Conservation (phyloP, 2,113 vertebrate genomes). For the Parus major region DNA sequence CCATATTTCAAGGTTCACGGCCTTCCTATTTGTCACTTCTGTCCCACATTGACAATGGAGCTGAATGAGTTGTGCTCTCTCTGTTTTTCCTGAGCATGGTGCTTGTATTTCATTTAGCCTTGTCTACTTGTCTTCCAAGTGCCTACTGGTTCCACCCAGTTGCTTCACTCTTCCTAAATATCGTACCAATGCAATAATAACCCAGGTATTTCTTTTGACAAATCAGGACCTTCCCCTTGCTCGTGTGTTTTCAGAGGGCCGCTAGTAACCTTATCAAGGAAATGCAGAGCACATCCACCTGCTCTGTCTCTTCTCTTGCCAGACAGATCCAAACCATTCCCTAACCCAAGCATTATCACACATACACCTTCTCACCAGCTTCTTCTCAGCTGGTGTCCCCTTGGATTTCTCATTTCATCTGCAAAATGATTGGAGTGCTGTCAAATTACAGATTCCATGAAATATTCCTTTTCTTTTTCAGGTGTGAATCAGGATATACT, state of each 20-base stretch:
- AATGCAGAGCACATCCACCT: background rate
- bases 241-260: background rate
- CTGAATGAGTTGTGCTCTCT: background rate
- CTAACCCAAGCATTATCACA: background rate
- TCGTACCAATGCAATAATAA: background rate
- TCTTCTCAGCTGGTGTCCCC: background rate
- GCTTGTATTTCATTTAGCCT: background rate
- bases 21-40: background rate
- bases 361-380: background rate
- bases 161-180: background rate
- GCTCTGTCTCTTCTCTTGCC: background rate
- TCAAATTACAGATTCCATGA: background rate
- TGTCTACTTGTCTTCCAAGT: background rate
- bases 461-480: constrained; percentile 66
- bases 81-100: background rate
- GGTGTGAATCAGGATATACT: constrained; percentile 93
- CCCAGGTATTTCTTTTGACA: background rate
- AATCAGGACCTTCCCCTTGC: rapidly evolving
- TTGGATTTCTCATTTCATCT: background rate
- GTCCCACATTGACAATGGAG: background rate
- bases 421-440: background rate
- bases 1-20: background rate
- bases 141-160: background rate
- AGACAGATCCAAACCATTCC: background rate
- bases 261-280: background rate